A percentile compares a stretch with the other conserved stretches of the same genome.
Conservation (phyloP, 2,113 vertebrate species). For the Charadrius vociferus region DNA sequence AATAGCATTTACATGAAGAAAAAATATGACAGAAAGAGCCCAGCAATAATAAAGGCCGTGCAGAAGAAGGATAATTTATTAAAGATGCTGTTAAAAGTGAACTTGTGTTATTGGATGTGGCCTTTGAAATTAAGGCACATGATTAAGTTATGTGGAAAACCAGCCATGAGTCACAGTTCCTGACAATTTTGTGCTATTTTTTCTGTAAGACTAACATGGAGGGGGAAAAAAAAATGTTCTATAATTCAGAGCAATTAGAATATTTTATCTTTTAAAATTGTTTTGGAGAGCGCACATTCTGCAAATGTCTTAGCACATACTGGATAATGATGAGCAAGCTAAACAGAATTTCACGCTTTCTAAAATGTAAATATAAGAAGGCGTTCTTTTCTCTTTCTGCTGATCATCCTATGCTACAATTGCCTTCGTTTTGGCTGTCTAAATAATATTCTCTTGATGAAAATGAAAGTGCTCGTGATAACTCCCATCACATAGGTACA, state of each 20-base stretch:
- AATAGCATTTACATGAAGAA: background rate
- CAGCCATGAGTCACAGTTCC: background rate
- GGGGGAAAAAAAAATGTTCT: background rate
- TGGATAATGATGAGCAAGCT: background rate
- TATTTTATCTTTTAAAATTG: background rate
- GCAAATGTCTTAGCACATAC: background rate
- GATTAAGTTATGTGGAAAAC: background rate
- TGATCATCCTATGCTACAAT: background rate
- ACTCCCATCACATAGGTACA: background rate
- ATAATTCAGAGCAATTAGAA: background rate
- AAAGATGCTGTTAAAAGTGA: background rate
- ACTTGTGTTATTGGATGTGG: background rate
- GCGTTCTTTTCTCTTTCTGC: background rate
- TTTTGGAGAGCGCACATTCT: background rate
- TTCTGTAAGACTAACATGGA: background rate
- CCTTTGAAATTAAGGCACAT: background rate
- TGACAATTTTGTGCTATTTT: background rate
- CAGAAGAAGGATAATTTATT: background rate
- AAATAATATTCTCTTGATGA: background rate
- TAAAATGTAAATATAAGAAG: background rate
- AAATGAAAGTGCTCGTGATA: background rate
- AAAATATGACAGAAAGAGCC: background rate
- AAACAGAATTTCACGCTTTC: background rate
- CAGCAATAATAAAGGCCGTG: background rate
- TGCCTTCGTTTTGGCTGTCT: background rate